Conservation (phyloP, 2,888 invertebrate species). For the Acleris literana region DNA sequence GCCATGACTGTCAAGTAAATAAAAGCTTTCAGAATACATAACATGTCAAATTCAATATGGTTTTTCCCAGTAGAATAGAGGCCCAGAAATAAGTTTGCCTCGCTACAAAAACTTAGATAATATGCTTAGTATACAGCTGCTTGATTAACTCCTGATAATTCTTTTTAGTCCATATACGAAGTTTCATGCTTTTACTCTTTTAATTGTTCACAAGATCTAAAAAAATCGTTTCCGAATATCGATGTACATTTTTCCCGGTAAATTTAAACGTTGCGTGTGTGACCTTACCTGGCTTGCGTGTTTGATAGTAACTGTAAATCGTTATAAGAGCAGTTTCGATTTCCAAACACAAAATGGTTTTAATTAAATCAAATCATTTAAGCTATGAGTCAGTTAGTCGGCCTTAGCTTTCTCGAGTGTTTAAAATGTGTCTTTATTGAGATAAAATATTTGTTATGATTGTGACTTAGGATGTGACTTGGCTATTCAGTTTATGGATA, state of each 20-base stretch:
- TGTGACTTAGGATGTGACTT: not conserved
- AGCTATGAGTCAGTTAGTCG: conserved; percentile 11
- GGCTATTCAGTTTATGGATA: conserved; percentile 6
- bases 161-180: too few species aligned
- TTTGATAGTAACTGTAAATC: conserved; percentile 14
- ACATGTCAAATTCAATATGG: too few species aligned
- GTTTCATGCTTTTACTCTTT: too few species aligned
- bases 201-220: too few species aligned
- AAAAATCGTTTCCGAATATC: not conserved
- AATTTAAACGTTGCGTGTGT: conserved; percentile 38
- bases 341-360: conserved; percentile 29
- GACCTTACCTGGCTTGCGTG: conserved; percentile 46
- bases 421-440: conserved; percentile 34
- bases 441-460: conserved; percentile 16
- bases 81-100: too few species aligned
- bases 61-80: too few species aligned
- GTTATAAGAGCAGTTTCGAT: conserved; percentile 33
- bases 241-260: not conserved
- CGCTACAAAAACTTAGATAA: too few species aligned
- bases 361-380: conserved; percentile 21
- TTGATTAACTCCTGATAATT: too few species aligned
- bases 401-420: conserved; percentile 55
- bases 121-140: too few species aligned
- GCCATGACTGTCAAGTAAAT: too few species aligned
- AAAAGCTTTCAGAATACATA: too few species aligned